These are phyloP conservation scores for Chrysodeixis includens DNA, from an alignment of 2,888 invertebrate species.

Conservation along the genomic window DNA sequence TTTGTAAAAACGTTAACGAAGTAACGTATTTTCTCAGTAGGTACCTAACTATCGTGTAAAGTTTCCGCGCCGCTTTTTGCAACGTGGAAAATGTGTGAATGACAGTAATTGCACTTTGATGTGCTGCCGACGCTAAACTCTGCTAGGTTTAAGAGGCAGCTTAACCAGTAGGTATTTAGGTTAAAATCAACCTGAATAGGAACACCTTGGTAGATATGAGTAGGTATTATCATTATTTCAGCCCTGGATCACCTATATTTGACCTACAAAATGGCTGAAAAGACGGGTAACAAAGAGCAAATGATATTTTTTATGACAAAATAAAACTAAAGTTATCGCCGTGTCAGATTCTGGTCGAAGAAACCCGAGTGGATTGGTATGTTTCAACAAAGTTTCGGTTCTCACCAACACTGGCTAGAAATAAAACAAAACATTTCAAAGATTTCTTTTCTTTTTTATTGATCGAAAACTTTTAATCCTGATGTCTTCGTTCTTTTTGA, in stretches of 20 bases:
- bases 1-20: background rate
- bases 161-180: too few relatives aligned
- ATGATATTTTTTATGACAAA: background rate
- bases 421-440: background rate
- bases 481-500: background rate
- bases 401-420: background rate
- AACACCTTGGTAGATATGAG: too few relatives aligned
- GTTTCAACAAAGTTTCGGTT: background rate
- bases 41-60: background rate
- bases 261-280: too few relatives aligned
- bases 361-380: constrained; percentile 4
- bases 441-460: background rate
- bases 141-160: background rate
- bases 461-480: background rate
- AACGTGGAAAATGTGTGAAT: constrained; percentile 1
- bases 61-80: constrained; percentile 4
- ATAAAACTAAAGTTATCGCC: background rate
- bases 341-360: background rate
- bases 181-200: too few relatives aligned
- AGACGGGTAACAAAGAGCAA: too few relatives aligned
- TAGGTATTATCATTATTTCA: too few relatives aligned
- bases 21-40: background rate
- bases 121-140: background rate
- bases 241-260: too few relatives aligned
- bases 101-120: constrained; percentile 4